These are phyloP conservation scores for Sardina pilchardus DNA, from an alignment of 2,113 vertebrate species.

Conservation along the genomic window DNA sequence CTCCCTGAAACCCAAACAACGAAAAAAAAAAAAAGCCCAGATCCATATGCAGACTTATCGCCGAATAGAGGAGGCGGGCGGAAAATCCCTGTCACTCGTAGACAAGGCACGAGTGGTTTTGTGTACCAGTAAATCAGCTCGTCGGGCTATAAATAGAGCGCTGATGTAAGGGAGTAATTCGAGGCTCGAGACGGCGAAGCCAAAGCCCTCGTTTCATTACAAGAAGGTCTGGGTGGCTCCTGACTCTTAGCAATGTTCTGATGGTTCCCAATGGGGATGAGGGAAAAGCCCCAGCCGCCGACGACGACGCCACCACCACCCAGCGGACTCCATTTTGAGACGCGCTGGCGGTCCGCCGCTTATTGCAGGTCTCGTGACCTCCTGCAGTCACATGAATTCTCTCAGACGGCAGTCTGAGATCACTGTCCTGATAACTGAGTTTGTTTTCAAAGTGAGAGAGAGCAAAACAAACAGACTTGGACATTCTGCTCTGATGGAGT, in stretches of 20 bases:
- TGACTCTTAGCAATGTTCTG: neutral
- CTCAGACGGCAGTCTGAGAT: neutral
- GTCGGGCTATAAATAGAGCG: conserved; percentile 39
- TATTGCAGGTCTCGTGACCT: neutral
- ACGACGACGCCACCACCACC: neutral
- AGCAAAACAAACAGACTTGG: neutral
- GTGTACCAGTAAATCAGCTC: conserved; percentile 31
- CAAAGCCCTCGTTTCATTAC: neutral
- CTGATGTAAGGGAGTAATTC: neutral
- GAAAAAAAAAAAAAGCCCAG: neutral
- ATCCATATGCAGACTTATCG: conserved; percentile 33
- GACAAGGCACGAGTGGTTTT: conserved; percentile 14
- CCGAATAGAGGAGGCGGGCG: neutral
- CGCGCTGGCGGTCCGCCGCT: neutral
- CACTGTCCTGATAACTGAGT: neutral
- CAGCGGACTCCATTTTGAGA: neutral
- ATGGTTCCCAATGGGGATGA: neutral
- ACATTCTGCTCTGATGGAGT: neutral
- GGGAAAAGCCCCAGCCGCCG: too few species aligned
- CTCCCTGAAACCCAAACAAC: conserved; percentile 34
- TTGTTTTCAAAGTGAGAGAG: neutral
- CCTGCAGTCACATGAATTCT: neutral
- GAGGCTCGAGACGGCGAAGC: neutral
- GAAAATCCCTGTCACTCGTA: conserved; percentile 14
- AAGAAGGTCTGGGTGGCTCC: neutral